A percentile compares a stretch with the other conserved stretches of the same genome.
These are phyloP conservation scores for Nephrotoma guestfalica DNA, from an alignment of 2,888 invertebrate genomes.

Conservation along the genomic window DNA sequence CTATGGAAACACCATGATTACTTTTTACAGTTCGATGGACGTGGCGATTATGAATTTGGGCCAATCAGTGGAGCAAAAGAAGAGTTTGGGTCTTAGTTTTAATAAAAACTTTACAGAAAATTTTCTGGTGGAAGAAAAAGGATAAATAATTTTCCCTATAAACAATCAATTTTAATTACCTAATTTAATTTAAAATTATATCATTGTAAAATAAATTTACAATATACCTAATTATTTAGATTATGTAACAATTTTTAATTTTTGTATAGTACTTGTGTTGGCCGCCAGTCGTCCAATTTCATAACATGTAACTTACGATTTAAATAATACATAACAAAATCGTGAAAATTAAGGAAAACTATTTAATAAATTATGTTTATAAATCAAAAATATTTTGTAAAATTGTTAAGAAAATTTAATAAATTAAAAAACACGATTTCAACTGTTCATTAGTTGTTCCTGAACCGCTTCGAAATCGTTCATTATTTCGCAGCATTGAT, in stretches of 20 bases:
- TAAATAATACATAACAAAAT: not conserved
- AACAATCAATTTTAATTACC: not conserved
- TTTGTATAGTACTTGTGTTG: not conserved
- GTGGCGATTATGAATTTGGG: constrained; percentile 77
- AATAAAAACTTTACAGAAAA: not conserved
- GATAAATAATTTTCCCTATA: not conserved
- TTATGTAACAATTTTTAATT: not conserved
- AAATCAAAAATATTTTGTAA: not conserved
- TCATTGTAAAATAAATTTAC: not conserved
- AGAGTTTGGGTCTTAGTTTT: constrained; percentile 77
- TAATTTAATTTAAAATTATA: not conserved
- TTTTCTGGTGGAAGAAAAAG: not conserved
- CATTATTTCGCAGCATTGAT: constrained; percentile 12
- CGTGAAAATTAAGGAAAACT: not conserved
- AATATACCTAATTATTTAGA: not conserved
- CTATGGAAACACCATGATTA: constrained; percentile 97
- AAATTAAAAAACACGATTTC: not conserved
- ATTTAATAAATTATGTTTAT: not conserved
- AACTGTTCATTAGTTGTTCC: not conserved
- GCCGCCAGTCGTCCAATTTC: not conserved
- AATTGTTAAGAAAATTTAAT: not conserved
- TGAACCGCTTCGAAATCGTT: constrained; percentile 14
- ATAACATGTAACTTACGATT: not conserved
- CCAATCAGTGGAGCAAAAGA: constrained; percentile 73
- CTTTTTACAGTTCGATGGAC: constrained; percentile 90